Evolutionary conservation across 1,140 invertebrate genomes (phyloP).

Genomic region (Mycetomoellerius zeteki): DNA sequence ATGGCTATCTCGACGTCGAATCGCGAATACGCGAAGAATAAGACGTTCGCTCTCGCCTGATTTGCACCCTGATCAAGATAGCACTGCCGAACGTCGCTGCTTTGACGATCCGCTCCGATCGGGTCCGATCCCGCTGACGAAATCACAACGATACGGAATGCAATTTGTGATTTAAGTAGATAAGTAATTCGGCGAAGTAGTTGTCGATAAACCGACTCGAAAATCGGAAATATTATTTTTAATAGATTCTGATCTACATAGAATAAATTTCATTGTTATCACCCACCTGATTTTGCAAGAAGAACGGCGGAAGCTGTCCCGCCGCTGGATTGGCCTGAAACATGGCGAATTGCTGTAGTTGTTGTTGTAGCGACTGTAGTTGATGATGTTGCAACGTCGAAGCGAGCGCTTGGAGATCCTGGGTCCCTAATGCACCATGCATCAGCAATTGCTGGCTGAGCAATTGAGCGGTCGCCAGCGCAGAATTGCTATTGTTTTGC

Average conservation of each 20-base stretch:
- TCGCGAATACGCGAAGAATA: conserved; percentile 73
- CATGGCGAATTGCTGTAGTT: conserved; percentile 92
- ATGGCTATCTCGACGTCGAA: conserved; percentile 70
- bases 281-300: conserved; percentile 93
- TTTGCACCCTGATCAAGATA: conserved; percentile 73
- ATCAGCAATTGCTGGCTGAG: conserved; percentile 89
- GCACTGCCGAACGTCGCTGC: conserved; percentile 61
- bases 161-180: conserved; percentile 65
- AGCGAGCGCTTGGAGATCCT: conserved; percentile 90
- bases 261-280: neutral
- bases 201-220: neutral
- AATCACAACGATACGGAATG: conserved; percentile 52
- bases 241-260: neutral
- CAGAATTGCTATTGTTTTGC: conserved; percentile 85
- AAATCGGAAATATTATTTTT: neutral
- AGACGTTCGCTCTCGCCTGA: conserved; percentile 67
- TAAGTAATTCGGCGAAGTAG: conserved; percentile 59
- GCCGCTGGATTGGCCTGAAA: conserved; percentile 88
- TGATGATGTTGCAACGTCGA: conserved; percentile 90
- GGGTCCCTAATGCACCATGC: conserved; percentile 87
- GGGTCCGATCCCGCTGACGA: conserved; percentile 10
- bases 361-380: conserved; percentile 88
- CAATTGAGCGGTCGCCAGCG: conserved; percentile 88
- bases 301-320: conserved; percentile 90
- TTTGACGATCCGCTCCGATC: conserved; percentile 52